These are phyloP conservation scores for Asobara japonica DNA, from an alignment of 1,140 invertebrate species.

Conservation along the genomic window DNA sequence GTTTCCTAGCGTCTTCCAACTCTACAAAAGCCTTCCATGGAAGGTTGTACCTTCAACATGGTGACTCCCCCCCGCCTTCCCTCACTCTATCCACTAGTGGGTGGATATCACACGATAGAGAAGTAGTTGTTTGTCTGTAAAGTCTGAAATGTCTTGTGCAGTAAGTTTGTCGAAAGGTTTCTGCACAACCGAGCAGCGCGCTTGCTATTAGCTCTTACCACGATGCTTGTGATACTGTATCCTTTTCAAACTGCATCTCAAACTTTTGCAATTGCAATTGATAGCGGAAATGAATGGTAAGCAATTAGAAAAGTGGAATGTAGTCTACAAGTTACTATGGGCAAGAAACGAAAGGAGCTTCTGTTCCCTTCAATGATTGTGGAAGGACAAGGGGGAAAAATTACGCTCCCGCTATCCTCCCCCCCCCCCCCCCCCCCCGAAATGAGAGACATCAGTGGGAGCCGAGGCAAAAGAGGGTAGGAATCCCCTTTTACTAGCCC, in stretches of 20 bases:
- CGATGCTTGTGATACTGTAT: background rate
- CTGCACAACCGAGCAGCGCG: background rate
- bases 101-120: background rate
- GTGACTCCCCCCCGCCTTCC: background rate
- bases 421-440: background rate
- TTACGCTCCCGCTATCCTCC: background rate
- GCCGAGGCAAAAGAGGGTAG: background rate
- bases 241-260: background rate
- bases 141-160: conserved; percentile 3
- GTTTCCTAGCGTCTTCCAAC: conserved; percentile 5
- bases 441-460: conserved; percentile 2
- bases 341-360: background rate
- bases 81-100: background rate
- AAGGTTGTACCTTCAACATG: background rate
- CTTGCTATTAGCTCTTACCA: background rate
- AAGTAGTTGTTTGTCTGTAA: background rate
- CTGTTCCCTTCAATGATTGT: background rate
- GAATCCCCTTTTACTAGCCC: background rate
- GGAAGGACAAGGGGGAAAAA: background rate
- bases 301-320: background rate
- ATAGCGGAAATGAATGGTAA: background rate
- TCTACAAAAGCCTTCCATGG: background rate
- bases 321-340: background rate
- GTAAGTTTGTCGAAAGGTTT: conserved; percentile 3
- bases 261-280: background rate